Conservation (phyloP, 2,888 invertebrate species). For the Amblyteles armatorius region DNA sequence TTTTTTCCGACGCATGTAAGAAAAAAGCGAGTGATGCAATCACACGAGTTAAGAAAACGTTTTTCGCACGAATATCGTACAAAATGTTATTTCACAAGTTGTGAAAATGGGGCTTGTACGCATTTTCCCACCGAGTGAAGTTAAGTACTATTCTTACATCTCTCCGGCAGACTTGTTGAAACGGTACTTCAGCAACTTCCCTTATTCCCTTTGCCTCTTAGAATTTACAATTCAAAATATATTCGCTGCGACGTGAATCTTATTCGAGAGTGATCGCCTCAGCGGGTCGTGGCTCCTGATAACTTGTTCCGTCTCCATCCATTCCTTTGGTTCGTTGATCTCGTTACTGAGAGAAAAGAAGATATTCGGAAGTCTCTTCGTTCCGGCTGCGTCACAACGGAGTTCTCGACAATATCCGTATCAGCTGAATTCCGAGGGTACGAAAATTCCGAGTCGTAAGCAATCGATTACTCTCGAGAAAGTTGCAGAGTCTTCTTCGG, state of each 20-base stretch:
- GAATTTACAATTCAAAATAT: slow-evolving; percentile 56
- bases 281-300: slow-evolving; percentile 26
- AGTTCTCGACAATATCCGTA: slow-evolving; percentile 6
- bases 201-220: not conserved
- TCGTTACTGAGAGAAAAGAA: not conserved
- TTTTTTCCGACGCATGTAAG: too few relatives aligned
- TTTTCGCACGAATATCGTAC: too few relatives aligned
- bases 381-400: not conserved
- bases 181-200: not conserved
- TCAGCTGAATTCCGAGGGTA: slow-evolving; percentile 7
- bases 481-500: not conserved
- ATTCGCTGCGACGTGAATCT: slow-evolving; percentile 43
- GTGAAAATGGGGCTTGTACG: too few relatives aligned
- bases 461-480: not conserved
- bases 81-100: too few relatives aligned
- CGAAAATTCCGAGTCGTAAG: not conserved
- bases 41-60: too few relatives aligned
- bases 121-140: too few relatives aligned
- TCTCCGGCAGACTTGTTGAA: not conserved
- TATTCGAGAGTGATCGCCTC: slow-evolving; percentile 39
- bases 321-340: not conserved
- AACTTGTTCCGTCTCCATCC: not conserved
- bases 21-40: too few relatives aligned
- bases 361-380: not conserved
- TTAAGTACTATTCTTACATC: not conserved